A percentile compares a stretch with the other conserved stretches of the same genome.
Evolutionary conservation across 2,888 invertebrate species (phyloP).

Genomic region (Volucella zonaria): DNA sequence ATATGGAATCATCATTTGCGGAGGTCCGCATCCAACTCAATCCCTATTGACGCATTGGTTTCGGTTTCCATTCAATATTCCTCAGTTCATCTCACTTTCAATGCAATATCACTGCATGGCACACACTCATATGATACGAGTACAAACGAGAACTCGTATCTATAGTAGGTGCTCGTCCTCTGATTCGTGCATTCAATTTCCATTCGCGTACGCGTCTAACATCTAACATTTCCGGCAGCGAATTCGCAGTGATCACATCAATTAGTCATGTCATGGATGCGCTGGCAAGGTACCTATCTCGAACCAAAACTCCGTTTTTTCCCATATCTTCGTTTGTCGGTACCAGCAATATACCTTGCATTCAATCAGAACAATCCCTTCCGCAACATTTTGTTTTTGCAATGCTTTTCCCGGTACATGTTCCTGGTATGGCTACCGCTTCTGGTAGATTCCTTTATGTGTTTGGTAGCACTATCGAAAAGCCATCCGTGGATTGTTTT

Average conservation of each 20-base stretch:
- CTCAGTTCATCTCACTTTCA: not conserved
- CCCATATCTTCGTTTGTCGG: not conserved
- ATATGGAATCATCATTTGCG: too few relatives aligned
- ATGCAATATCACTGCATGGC: not conserved
- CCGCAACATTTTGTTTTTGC: slow-evolving; percentile 48
- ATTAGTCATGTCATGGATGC: slow-evolving; percentile 61
- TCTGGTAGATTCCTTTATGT: slow-evolving; percentile 3
- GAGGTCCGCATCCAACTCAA: too few relatives aligned
- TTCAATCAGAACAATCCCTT: slow-evolving; percentile 64
- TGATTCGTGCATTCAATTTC: slow-evolving; percentile 27
- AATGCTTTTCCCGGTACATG: not conserved
- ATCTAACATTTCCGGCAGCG: slow-evolving; percentile 29
- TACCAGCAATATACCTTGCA: slow-evolving; percentile 2
- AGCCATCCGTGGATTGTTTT: slow-evolving; percentile 45
- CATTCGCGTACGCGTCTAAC: slow-evolving; percentile 8
- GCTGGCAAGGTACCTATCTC: slow-evolving; percentile 24
- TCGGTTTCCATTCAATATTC: not conserved
- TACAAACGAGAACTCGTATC: too few relatives aligned
- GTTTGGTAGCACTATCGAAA: slow-evolving; percentile 23
- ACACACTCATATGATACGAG: not conserved
- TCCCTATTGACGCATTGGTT: slow-evolving; percentile 4
- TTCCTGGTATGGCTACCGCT: too few relatives aligned
- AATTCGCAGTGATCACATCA: slow-evolving; percentile 55
- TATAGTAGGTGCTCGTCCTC: not conserved
- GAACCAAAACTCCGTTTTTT: not conserved